Percentiles rank a stretch among this genome's conserved stretches.
Conservation (phyloP, 1,140 invertebrate species). For the Oncopodura yosiiana region DNA sequence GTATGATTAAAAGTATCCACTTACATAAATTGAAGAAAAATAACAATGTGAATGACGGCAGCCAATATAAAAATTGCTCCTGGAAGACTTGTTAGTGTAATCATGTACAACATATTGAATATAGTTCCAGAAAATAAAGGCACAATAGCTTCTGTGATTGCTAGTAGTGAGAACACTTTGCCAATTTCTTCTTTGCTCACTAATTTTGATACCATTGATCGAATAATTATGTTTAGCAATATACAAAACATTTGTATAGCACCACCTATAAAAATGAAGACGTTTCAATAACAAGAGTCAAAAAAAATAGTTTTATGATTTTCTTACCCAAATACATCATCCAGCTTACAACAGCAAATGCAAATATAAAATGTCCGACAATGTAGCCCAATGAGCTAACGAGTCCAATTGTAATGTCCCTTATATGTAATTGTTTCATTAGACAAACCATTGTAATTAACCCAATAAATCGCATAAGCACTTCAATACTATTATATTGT, state of each 20-base stretch:
- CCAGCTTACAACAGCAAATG: constrained; percentile 9
- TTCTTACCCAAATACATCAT: constrained; percentile 28
- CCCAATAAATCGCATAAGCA: constrained; percentile 11
- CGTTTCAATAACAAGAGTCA: background rate
- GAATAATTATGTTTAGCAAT: constrained; percentile 15
- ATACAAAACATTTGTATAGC: constrained; percentile 28
- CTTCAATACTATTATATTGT: constrained; percentile 1
- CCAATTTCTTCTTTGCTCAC: constrained; percentile 26
- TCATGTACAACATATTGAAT: constrained; percentile 20
- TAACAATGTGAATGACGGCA: background rate
- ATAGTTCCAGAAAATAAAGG: constrained; percentile 23
- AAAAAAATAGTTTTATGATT: background rate
- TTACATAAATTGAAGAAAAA: background rate
- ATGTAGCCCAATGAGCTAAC: constrained; percentile 2
- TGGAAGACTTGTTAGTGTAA: constrained; percentile 9
- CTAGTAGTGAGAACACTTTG: constrained; percentile 27
- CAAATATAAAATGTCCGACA: background rate
- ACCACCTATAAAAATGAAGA: background rate
- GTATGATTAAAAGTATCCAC: no score
- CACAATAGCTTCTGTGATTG: constrained; percentile 23
- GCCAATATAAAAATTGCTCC: constrained; percentile 17
- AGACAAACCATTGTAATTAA: background rate
- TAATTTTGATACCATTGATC: constrained; percentile 31
- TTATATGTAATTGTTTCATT: constrained; percentile 17
- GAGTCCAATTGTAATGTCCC: constrained; percentile 16